Conservation (phyloP, 2,797 vertebrate genomes). For the Ara ararauna region DNA sequence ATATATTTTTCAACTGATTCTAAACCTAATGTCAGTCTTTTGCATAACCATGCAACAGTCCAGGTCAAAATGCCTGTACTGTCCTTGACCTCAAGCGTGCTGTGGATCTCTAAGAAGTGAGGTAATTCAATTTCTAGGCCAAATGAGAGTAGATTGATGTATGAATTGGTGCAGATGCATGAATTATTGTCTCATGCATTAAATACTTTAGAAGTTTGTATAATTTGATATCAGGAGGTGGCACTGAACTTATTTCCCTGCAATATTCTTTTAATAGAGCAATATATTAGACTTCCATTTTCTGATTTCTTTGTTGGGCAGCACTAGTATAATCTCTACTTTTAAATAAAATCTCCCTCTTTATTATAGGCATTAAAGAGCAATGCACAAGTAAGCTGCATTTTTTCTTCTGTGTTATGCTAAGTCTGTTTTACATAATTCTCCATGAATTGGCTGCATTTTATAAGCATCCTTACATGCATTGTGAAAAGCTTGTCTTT, state of each 20-base stretch:
- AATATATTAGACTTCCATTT: background rate
- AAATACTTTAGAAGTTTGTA: background rate
- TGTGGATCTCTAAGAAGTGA: constrained; percentile 31
- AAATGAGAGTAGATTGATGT: background rate
- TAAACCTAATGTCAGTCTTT: background rate
- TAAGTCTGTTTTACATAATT: background rate
- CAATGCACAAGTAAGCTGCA: background rate
- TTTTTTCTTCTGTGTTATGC: background rate
- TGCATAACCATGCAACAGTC: background rate
- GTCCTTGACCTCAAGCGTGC: background rate
- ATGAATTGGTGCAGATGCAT: background rate
- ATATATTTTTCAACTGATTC: background rate
- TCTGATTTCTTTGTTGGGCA: background rate
- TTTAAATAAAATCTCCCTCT: background rate
- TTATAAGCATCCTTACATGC: background rate
- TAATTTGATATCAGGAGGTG: background rate
- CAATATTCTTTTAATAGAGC: background rate
- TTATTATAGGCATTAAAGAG: background rate
- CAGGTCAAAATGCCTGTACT: background rate
- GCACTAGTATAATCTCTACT: background rate
- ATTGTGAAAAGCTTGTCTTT: background rate
- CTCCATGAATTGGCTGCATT: background rate
- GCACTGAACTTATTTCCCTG: background rate
- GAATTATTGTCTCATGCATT: background rate
- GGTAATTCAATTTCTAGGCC: background rate